Conservation (phyloP, 1,140 invertebrate genomes). For the Caerostris extrusa region DNA sequence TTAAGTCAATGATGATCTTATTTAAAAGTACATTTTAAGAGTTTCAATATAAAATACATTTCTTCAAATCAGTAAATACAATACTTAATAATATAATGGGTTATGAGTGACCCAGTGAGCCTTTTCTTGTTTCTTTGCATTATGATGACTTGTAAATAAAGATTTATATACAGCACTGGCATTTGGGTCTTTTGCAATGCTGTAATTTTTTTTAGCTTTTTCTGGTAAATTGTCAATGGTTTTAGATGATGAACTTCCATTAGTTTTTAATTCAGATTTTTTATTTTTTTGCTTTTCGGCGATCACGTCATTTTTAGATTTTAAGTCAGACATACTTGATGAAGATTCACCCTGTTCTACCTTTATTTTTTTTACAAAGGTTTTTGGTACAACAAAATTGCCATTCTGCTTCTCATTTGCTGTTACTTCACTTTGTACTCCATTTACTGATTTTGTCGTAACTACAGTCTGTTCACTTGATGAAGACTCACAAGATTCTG, state of each 20-base stretch:
- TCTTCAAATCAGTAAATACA: not conserved
- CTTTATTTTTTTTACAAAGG: too few relatives aligned
- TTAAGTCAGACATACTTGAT: too few relatives aligned
- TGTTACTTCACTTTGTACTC: not conserved
- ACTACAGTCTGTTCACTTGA: not conserved
- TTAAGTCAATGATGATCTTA: constrained; percentile 75
- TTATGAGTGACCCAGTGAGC: constrained; percentile 99
- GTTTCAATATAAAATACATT: not conserved
- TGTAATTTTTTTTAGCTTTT: constrained; percentile 84
- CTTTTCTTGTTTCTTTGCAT: constrained; percentile 91
- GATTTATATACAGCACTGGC: constrained; percentile 96
- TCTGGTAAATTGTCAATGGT: constrained; percentile 66
- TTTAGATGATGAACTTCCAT: constrained; percentile 13
- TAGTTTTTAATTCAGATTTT: not conserved
- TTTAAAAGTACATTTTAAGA: not conserved
- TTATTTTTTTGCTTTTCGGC: too few relatives aligned
- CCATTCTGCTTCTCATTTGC: too few relatives aligned
- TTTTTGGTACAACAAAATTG: too few relatives aligned
- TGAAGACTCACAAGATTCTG: constrained; percentile 23
- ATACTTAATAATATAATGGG: constrained; percentile 93
- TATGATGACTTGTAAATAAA: constrained; percentile 94
- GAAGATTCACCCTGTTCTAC: too few relatives aligned
- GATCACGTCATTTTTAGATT: too few relatives aligned
- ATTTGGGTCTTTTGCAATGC: constrained; percentile 95
- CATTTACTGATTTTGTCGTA: not conserved